Base-by-base conservation (phyloP, 2,888 invertebrate genomes). In the Ectemnius cavifrons region DNA sequence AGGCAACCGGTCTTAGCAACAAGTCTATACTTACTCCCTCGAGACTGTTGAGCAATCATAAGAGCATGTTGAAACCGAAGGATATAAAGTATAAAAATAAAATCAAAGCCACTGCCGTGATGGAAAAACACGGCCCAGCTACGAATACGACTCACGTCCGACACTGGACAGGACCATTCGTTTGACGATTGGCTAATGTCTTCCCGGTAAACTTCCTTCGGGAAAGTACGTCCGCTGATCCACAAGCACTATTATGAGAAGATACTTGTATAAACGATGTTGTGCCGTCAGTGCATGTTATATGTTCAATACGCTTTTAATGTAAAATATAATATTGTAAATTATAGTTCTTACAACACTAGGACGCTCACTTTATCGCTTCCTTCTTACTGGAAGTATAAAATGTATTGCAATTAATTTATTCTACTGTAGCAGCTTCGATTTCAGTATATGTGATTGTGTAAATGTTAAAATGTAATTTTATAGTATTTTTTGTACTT, bases 1-100 rank as follows among this genome's bases (percentile, higher is more conserved):
- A 96, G 90, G 94, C 95, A 20, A 96, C 96, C 66, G 96, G 96
- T 67, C 93, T 96, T 75, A 96, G 95, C 91, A 95, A 95, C 79
- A 96, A 96, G 91, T 95, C 95, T 59, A 94, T 96, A 85, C 74
- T 90, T 27, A 94, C 94, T 11, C 94, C 94, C 0, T 93, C 93
- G 58, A 91, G 95, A 81, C 92, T 95, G 69, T 92, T 95, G 64
- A 95, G 94, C 88, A 96, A 95, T 89, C 96, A 96, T 87, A 95
- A 95, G 86, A 94, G 93, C 85, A 94, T 96, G 88, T 90, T 95
- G 71, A 96, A 96, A 86, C 95, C 95, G 72, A 95, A 94, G 90
- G 96, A 96, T 88, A 93, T 96, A 58, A 96, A 96, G 87, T 94
- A 95, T 91, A 92, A 95, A 84, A 94, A 94, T 67, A 94, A 93